These are phyloP conservation scores for Chloroceryle amazona DNA, from an alignment of 2,797 vertebrate species.

Conservation along the genomic window DNA sequence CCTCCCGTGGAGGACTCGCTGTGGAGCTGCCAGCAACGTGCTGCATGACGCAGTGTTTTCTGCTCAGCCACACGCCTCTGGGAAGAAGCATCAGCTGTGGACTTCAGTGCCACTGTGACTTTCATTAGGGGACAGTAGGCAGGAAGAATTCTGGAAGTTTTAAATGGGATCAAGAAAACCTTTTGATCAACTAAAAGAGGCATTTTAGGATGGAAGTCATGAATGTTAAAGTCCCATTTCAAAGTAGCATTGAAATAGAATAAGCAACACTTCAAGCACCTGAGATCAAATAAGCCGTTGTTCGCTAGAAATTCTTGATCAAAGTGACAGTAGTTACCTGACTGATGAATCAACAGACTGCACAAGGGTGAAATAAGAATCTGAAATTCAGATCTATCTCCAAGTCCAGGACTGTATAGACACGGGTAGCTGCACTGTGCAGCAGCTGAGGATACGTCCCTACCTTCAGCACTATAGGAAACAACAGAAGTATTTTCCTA, in stretches of 20 bases:
- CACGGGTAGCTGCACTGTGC: not conserved
- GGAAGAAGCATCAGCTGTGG: not conserved
- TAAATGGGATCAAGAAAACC: not conserved
- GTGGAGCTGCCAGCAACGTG: not conserved
- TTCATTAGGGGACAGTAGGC: not conserved
- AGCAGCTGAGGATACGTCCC: not conserved
- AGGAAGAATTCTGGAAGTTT: not conserved
- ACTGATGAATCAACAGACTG: not conserved
- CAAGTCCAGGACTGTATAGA: not conserved
- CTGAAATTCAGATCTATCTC: not conserved
- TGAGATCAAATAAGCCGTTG: slow-evolving; percentile 47
- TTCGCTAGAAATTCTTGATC: slow-evolving; percentile 1
- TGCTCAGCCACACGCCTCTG: not conserved
- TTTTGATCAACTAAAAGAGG: slow-evolving; percentile 20
- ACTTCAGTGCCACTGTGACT: not conserved
- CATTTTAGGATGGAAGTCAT: not conserved
- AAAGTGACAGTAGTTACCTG: not conserved
- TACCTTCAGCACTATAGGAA: slow-evolving; percentile 33
- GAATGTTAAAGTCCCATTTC: slow-evolving; percentile 45
- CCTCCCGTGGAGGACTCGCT: not conserved
- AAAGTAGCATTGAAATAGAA: slow-evolving; percentile 7
- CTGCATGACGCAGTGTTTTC: not conserved
- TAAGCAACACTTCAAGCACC: not conserved
- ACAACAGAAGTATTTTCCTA: slow-evolving; percentile 73
- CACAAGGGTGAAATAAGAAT: not conserved